Conservation (phyloP, 2,113 vertebrate species). For the Lates calcarifer region DNA sequence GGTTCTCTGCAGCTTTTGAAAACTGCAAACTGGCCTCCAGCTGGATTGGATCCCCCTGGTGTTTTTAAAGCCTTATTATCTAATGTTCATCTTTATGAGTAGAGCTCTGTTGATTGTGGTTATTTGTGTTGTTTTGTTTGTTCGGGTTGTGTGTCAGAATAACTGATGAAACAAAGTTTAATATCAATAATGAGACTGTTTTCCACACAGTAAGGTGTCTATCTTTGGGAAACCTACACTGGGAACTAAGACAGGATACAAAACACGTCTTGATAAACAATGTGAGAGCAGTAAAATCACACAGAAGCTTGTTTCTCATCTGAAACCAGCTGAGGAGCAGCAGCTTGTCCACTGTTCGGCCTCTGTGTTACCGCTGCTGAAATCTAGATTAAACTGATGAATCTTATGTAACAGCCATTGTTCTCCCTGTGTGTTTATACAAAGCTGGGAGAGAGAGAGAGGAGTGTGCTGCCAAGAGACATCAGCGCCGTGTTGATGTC, state of each 20-base stretch:
- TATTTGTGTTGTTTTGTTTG: too few relatives aligned
- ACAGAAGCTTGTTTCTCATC: background rate
- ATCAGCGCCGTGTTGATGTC: background rate
- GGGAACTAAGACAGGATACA: background rate
- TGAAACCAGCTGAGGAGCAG: slow-evolving; percentile 16
- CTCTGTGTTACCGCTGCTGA: slow-evolving; percentile 17
- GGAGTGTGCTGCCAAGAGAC: background rate
- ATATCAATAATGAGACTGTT: background rate
- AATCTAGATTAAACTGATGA: slow-evolving; percentile 6
- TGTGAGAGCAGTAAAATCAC: too few relatives aligned
- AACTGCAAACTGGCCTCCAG: too few relatives aligned
- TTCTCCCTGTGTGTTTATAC: background rate
- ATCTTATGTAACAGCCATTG: slow-evolving; percentile 42
- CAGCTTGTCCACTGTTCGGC: background rate
- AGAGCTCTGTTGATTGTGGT: too few relatives aligned
- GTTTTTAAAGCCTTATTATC: too few relatives aligned
- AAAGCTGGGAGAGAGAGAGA: background rate
- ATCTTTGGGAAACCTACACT: too few relatives aligned
- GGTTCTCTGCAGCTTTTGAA: too few relatives aligned
- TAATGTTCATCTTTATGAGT: too few relatives aligned
- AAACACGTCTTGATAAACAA: background rate
- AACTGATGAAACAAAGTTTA: background rate
- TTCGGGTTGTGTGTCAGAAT: too few relatives aligned
- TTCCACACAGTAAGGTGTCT: background rate
- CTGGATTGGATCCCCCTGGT: too few relatives aligned